Percentiles rank a stretch among this genome's conserved stretches.
Conservation (phyloP, 2,113 vertebrate genomes). For the pig (Sus scrofa) region T2T-Sscrofa CM000817.6:88964501-88965000, state of each 20-base stretch:
- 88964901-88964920: constrained; percentile 18
- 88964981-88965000: too few relatives aligned
- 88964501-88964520: constrained; percentile 27
- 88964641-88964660: constrained; percentile 98
- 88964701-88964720: constrained; percentile 25
- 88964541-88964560: constrained; percentile 60
- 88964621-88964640: constrained; percentile 99
- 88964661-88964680: constrained; percentile 88
- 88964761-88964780: constrained; percentile 39
- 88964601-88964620: constrained; percentile 99
- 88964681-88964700: constrained; percentile 55
- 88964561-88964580: constrained; percentile 64
- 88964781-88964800: background rate
- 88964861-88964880: background rate
- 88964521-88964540: constrained; percentile 31
- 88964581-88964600: constrained; percentile 95
- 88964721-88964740: constrained; percentile 10
- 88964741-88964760: constrained; percentile 46
- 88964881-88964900: constrained; percentile 35
- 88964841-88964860: background rate
- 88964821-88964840: background rate
- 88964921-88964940: constrained; percentile 3
- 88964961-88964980: too few relatives aligned
- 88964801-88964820: constrained; percentile 22
- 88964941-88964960: background rate